These are phyloP conservation scores for Branchipolynoe longqiensis DNA, from an alignment of 2,888 invertebrate genomes.

Conservation along the genomic window DNA sequence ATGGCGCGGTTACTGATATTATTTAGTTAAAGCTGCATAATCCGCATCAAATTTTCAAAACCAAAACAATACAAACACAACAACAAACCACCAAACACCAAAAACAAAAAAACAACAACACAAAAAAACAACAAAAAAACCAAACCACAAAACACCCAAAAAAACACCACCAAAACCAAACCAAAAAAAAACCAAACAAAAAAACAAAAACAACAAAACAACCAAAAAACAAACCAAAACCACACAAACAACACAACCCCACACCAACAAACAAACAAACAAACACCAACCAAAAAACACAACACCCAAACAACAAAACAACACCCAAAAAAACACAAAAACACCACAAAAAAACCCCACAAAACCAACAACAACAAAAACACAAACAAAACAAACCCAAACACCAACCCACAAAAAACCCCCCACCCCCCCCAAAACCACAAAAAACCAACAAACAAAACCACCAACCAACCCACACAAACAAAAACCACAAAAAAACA, in stretches of 20 bases:
- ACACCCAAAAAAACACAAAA: background rate
- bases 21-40: background rate
- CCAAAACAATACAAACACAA: background rate
- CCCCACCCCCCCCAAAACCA: no score
- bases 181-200: background rate
- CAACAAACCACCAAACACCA: background rate
- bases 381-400: background rate
- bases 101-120: background rate
- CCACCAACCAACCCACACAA: background rate
- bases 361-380: background rate
- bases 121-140: background rate
- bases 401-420: background rate
- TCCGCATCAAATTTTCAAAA: background rate
- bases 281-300: background rate
- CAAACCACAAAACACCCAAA: background rate
- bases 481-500: background rate
- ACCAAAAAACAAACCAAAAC: background rate
- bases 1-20: background rate
- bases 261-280: background rate
- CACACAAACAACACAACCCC: background rate
- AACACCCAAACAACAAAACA: background rate
- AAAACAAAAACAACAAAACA: background rate
- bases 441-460: background rate
- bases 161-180: background rate
- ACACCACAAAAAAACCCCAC: background rate